Evolutionary conservation across 2,797 vertebrate species (phyloP).

Genomic region (Ficedula albicollis): DNA sequence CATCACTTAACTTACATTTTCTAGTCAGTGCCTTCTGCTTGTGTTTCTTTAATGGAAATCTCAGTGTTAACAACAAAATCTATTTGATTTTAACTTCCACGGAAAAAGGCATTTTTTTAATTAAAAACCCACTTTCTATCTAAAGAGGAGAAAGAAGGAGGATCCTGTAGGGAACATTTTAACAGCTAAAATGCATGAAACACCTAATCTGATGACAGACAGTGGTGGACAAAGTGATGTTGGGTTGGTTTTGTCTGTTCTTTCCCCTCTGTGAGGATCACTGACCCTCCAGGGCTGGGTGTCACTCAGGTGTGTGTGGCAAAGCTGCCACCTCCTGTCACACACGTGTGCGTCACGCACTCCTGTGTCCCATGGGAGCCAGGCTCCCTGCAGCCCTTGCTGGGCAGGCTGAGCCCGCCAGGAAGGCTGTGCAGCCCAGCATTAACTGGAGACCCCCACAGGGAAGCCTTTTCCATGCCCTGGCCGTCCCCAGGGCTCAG

Average conservation of each 20-base stretch:
- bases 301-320: accelerated
- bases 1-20: neutral
- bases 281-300: neutral
- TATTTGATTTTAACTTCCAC: neutral
- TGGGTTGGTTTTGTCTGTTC: neutral
- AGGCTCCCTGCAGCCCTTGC: neutral
- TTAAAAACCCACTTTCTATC: neutral
- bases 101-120: neutral
- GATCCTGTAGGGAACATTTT: neutral
- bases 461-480: neutral
- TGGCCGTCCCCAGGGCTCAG: neutral
- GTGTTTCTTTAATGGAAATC: neutral
- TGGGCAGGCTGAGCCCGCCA: neutral
- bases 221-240: neutral
- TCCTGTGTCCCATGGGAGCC: neutral
- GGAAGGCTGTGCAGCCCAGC: neutral
- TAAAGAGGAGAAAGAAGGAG: neutral
- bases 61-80: neutral
- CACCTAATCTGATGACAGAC: neutral
- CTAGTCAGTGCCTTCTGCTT: neutral
- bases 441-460: accelerated
- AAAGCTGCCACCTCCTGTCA: neutral
- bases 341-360: neutral
- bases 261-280: accelerated
- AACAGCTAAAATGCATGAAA: neutral